These are phyloP conservation scores for Knipowitschia caucasica DNA, from an alignment of 2,797 vertebrate genomes.

Conservation along the genomic window DNA sequence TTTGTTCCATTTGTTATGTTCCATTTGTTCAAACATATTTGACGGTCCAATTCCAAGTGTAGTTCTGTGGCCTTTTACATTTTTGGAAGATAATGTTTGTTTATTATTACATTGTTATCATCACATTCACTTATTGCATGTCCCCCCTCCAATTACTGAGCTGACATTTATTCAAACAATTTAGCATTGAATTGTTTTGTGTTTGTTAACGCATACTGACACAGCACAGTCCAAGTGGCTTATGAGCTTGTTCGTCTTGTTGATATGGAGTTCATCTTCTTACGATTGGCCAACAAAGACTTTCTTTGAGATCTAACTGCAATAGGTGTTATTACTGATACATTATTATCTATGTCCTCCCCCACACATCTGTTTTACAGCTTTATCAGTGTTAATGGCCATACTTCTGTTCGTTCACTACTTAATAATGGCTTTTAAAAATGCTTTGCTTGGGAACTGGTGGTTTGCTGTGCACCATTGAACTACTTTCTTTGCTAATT, in stretches of 20 bases:
- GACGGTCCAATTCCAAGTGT: neutral
- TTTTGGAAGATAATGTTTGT: neutral
- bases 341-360: conserved; percentile 32
- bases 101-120: neutral
- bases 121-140: neutral
- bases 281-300: neutral
- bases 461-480: conserved; percentile 3
- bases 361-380: conserved; percentile 36
- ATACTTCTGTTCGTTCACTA: conserved; percentile 11
- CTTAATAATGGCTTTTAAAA: neutral
- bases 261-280: conserved; percentile 14
- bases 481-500: neutral
- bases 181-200: neutral
- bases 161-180: neutral
- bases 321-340: conserved; percentile 52
- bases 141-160: too few relatives aligned
- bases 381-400: conserved; percentile 22
- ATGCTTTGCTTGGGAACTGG: neutral
- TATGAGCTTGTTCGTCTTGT: neutral
- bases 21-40: conserved; percentile 3
- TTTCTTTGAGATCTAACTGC: neutral
- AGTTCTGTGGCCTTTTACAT: neutral
- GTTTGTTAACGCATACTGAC: neutral
- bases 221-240: too few relatives aligned
- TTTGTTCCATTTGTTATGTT: conserved; percentile 11